Evolutionary conservation across 2,113 vertebrate species (phyloP).

Genomic region (Ptilorrhoa leucosticta): DNA sequence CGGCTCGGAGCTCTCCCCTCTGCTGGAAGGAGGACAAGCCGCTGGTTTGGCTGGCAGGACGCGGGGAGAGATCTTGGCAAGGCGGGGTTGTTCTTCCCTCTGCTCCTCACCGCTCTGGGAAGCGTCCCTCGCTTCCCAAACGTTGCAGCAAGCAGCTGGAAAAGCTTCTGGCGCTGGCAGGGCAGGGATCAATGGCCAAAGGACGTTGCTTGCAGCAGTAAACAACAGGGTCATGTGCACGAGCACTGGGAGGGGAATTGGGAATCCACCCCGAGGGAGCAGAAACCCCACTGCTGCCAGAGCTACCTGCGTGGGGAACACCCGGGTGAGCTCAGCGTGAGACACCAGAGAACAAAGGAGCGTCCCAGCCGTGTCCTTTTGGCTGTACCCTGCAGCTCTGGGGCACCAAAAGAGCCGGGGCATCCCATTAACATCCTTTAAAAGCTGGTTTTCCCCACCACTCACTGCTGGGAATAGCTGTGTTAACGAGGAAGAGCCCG

Average conservation of each 20-base stretch:
- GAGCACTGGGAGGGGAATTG: neutral
- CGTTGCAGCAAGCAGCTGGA: neutral
- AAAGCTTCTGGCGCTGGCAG: neutral
- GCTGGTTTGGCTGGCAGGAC: neutral
- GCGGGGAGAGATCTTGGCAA: neutral
- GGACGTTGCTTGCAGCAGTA: neutral
- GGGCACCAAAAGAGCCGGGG: neutral
- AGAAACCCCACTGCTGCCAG: neutral
- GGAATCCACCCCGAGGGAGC: neutral
- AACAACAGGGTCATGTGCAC: neutral
- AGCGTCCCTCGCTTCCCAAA: fast-evolving
- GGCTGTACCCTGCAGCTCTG: neutral
- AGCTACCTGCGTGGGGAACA: fast-evolving
- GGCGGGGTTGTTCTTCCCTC: fast-evolving
- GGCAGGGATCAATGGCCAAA: neutral
- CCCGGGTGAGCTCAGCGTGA: fast-evolving
- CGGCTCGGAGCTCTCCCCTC: neutral
- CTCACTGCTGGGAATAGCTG: neutral
- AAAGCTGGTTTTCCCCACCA: neutral
- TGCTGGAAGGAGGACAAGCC: neutral
- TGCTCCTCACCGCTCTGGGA: neutral
- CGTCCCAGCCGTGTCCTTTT: too few relatives aligned
- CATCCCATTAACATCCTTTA: fast-evolving
- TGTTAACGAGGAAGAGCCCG: neutral
- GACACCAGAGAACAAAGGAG: neutral